Percentiles rank a stretch among this genome's conserved stretches.
Conservation (phyloP, 2,113 vertebrate species). For the Serranochromis macrocephalus region DNA sequence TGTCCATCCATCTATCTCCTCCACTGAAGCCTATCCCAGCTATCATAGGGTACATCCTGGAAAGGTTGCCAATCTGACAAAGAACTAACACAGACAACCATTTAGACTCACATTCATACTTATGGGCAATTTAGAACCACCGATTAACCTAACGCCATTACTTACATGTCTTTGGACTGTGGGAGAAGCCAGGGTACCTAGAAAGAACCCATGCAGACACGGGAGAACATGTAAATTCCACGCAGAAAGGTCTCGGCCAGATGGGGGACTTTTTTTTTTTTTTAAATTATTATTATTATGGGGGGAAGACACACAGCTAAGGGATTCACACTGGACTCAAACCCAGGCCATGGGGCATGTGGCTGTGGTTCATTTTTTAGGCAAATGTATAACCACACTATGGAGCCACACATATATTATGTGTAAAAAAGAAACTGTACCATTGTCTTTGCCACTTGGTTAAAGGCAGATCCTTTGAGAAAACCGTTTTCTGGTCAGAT, state of each 20-base stretch:
- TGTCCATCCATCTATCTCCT: neutral
- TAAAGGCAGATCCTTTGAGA: neutral
- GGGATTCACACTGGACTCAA: neutral
- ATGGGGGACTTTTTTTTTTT: neutral
- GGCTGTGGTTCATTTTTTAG: neutral
- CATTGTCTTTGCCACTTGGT: neutral
- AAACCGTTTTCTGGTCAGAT: neutral
- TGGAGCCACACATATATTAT: neutral
- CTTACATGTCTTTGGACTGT: neutral
- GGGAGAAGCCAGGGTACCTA: neutral
- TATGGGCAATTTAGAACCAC: neutral
- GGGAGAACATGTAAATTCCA: neutral
- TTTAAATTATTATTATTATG: fast-evolving
- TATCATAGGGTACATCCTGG: neutral
- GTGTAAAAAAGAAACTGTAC: neutral
- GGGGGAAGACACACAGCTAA: neutral
- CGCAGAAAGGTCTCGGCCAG: neutral
- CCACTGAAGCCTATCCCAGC: neutral
- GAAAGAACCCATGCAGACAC: neutral
- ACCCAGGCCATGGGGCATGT: neutral
- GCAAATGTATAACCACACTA: neutral
- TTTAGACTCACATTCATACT: neutral
- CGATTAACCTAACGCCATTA: neutral
- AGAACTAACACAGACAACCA: neutral
- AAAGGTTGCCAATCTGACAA: neutral